phyloP scores from a whole-genome alignment of 64 coral and sea anemone species.

The Porites australiensis region DNA sequence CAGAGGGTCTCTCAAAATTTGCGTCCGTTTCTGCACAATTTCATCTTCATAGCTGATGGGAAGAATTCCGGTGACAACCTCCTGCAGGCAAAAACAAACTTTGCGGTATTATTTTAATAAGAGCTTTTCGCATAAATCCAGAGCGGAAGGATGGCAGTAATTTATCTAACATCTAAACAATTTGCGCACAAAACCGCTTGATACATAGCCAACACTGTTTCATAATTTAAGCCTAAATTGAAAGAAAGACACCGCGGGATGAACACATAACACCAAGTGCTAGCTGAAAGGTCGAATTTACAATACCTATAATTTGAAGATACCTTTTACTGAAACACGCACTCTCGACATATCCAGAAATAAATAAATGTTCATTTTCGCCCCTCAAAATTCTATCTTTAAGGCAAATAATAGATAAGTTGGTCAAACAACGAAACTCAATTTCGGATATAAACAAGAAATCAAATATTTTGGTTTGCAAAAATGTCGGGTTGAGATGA shows the following conservation, averaged over 20 bases:
- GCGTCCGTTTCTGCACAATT: conserved; percentile 92
- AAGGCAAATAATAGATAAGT: neutral
- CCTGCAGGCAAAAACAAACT: conserved; percentile 67
- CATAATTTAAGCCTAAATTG: conserved; percentile 15
- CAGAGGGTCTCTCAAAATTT: conserved; percentile 90
- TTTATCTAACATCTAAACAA: conserved; percentile 32
- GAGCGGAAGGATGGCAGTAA: conserved; percentile 31
- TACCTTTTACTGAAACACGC: neutral
- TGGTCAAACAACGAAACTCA: neutral
- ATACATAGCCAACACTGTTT: conserved; percentile 52
- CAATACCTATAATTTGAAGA: neutral
- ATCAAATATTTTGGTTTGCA: conserved; percentile 7
- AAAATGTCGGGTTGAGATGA: neutral
- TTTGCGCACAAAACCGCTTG: conserved; percentile 33
- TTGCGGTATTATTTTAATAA: conserved; percentile 34
- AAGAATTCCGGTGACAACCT: conserved; percentile 88
- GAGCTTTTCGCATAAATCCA: neutral
- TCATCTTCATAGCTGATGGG: conserved; percentile 95
- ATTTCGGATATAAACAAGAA: neutral
- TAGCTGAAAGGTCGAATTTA: neutral
- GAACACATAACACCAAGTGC: neutral
- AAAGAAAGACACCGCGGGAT: neutral
- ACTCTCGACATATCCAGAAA: neutral
- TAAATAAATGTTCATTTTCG: neutral
- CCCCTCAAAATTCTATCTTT: conserved; percentile 1